phyloP scores from a whole-genome alignment of 2,888 invertebrate genomes.

The Penaeus monodon region DNA sequence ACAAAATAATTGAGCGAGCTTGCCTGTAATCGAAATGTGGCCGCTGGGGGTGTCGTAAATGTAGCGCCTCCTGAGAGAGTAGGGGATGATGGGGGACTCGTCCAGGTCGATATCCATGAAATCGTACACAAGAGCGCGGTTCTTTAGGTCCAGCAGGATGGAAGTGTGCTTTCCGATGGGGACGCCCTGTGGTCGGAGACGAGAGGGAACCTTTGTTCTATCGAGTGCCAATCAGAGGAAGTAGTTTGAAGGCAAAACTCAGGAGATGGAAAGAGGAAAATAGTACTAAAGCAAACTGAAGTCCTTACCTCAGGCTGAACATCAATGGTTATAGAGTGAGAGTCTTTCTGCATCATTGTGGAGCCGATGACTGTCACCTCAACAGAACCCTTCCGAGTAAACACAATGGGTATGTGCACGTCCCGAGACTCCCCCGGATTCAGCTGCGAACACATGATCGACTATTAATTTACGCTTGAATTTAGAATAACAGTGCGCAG shows the following conservation, averaged over 20 bases:
- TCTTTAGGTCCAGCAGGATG: slow-evolving; percentile 90
- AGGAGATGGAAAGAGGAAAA: too few relatives aligned
- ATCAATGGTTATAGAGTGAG: slow-evolving; percentile 50
- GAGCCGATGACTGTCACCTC: slow-evolving; percentile 58
- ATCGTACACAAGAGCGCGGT: slow-evolving; percentile 90
- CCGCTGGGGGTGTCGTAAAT: slow-evolving; percentile 91
- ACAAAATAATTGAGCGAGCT: slow-evolving; percentile 59
- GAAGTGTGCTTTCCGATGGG: slow-evolving; percentile 94
- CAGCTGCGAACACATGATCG: slow-evolving; percentile 35
- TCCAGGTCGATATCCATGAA: slow-evolving; percentile 96
- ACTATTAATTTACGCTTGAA: background rate
- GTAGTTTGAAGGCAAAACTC: too few relatives aligned
- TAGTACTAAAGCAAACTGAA: background rate
- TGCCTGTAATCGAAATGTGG: slow-evolving; percentile 71
- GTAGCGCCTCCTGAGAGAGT: slow-evolving; percentile 90
- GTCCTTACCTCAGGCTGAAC: slow-evolving; percentile 59
- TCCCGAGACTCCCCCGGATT: slow-evolving; percentile 59
- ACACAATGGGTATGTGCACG: slow-evolving; percentile 62
- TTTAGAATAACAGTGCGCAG: too few relatives aligned
- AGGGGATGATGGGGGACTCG: slow-evolving; percentile 91
- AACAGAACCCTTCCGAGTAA: slow-evolving; percentile 52
- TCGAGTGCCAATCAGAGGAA: background rate
- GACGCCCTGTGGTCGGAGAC: slow-evolving; percentile 77
- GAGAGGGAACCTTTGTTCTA: background rate
- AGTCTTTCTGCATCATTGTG: slow-evolving; percentile 60